Evolutionary conservation across 2,113 vertebrate genomes (phyloP).

Genomic region (Poeciliopsis prolifica): DNA sequence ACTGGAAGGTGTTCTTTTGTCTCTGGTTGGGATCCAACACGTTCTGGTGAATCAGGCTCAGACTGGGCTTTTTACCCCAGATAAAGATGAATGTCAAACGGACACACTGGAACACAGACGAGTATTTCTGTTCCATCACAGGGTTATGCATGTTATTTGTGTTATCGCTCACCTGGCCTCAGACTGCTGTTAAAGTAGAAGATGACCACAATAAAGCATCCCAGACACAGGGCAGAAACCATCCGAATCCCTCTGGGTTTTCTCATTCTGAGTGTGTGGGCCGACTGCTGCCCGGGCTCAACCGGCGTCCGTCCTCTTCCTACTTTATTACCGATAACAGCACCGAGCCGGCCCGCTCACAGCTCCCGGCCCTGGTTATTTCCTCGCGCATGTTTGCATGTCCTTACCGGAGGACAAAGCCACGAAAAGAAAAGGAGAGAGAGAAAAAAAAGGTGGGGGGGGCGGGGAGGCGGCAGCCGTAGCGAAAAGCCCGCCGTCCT

Average conservation of each 20-base stretch:
- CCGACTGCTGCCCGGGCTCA: constrained; percentile 29
- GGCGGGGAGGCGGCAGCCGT: background rate
- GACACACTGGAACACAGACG: background rate
- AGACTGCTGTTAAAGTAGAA: constrained; percentile 82
- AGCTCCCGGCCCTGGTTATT: constrained; percentile 18
- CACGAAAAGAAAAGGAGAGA: background rate
- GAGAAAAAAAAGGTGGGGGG: no score
- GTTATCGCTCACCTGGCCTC: constrained; percentile 80
- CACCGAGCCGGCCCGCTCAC: constrained; percentile 47
- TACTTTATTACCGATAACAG: constrained; percentile 52
- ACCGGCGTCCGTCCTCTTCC: background rate
- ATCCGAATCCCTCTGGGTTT: constrained; percentile 74
- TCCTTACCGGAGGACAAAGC: constrained; percentile 19
- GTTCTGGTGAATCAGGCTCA: background rate
- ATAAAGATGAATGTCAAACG: background rate
- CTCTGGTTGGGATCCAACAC: background rate
- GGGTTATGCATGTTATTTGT: background rate
- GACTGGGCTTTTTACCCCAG: background rate
- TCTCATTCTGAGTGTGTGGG: constrained; percentile 76
- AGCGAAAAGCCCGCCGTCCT: no score
- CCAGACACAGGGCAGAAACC: constrained; percentile 80
- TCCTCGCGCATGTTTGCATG: constrained; percentile 53
- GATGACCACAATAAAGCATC: constrained; percentile 82
- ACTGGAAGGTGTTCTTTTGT: background rate
- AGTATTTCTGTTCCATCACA: background rate